These are phyloP conservation scores for Drosophila bipectinata DNA, from an alignment of 1,140 invertebrate genomes.

Conservation along the genomic window DNA sequence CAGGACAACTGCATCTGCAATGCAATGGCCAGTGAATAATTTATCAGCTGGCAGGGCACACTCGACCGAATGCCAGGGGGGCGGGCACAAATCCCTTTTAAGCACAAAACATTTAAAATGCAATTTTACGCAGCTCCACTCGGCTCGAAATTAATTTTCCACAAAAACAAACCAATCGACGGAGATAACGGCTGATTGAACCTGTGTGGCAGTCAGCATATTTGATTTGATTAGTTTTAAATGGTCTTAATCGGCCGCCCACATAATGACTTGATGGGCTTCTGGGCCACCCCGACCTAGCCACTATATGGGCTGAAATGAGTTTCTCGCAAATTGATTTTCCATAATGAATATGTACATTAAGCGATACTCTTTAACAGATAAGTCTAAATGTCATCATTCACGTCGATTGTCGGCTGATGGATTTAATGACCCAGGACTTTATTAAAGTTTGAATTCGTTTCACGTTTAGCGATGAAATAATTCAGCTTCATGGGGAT, in stretches of 20 bases:
- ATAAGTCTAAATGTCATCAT: constrained; percentile 28
- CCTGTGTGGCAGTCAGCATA: constrained; percentile 52
- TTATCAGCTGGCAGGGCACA: constrained; percentile 37
- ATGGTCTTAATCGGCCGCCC: constrained; percentile 70
- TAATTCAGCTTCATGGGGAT: neutral
- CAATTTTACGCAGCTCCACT: constrained; percentile 60
- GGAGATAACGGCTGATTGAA: constrained; percentile 16
- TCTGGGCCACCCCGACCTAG: neutral
- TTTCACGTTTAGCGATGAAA: neutral
- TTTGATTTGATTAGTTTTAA: constrained; percentile 81
- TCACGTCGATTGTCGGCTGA: constrained; percentile 7
- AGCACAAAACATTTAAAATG: constrained; percentile 74
- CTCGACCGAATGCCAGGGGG: neutral
- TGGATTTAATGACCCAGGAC: neutral
- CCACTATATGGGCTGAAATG: constrained; percentile 24
- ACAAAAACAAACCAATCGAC: constrained; percentile 55
- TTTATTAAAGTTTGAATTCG: neutral
- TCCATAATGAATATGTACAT: constrained; percentile 75
- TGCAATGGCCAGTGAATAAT: constrained; percentile 65
- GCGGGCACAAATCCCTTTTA: constrained; percentile 62
- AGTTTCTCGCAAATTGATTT: constrained; percentile 58
- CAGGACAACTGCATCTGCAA: constrained; percentile 26
- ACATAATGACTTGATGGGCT: constrained; percentile 77
- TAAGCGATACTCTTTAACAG: constrained; percentile 52
- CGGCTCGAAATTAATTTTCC: constrained; percentile 72